Evolutionary conservation across 2,888 invertebrate species (phyloP), one percentile per base, ranked within the genome.

Genomic region (Biston stratarius): DNA sequence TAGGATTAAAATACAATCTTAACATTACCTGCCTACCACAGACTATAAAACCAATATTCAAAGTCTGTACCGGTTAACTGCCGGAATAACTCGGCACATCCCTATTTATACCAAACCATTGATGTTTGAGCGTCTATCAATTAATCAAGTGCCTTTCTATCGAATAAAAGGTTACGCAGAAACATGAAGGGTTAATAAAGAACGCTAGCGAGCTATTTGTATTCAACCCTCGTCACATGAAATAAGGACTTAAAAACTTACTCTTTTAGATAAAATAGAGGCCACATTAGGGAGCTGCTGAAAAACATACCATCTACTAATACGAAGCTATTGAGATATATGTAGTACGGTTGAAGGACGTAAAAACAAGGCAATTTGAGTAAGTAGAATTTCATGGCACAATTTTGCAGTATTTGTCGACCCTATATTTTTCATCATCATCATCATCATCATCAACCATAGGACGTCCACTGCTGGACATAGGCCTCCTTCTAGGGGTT

Each of bases 131-230:
- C 34, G 57, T 6, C 9, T 48, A 61, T 71, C 70, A 70, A 74
- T 74, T 71, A 73, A 73, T 76, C 73, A 71, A 70, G 69, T 59
- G 58, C 55, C 70, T 71, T 71, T 71, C 71, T 71, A 75, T 72
- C 68, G 72, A 69, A 66, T 72, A 65, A 69, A 72, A 70, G 70
- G 71, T 69, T 73, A 70, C 70, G 52, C 44, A 64, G 55, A 65
- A 67, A 69, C 72, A 68, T 64, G 70, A 62, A 65, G 47, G 62
- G 61, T 60, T 69, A 61, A 70, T 68, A 63, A 70, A 62, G 53
- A 71, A 67, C 67, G 68, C 61, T 64, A 71, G 69, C 63, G 69
- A 59, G 69, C 60, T 61, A 59, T 74, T 77, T 73, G 71, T 70
- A 71, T 73, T 77, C 73, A 67, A 60, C 11, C 67, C 44, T 61